Percentiles rank a stretch among this genome's conserved stretches.
Conservation (phyloP, 1,140 invertebrate species). For the Dinoponera quadriceps region DNA sequence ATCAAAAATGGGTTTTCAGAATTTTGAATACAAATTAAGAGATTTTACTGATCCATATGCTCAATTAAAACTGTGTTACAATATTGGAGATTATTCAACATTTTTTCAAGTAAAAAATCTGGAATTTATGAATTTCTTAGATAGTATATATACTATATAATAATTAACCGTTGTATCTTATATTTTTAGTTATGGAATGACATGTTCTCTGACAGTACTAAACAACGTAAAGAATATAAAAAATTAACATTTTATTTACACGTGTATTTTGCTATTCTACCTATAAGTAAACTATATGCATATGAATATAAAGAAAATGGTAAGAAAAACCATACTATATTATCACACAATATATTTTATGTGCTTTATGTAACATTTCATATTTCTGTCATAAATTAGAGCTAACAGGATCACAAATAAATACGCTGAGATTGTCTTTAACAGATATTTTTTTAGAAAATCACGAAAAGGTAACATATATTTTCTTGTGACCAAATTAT, state of each 20-base stretch:
- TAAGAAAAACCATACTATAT: constrained; percentile 31
- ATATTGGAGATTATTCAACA: constrained; percentile 67
- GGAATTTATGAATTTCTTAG: not conserved
- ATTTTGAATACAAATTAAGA: constrained; percentile 29
- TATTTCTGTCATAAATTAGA: constrained; percentile 37
- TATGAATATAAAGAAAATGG: constrained; percentile 48
- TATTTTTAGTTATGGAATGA: constrained; percentile 72
- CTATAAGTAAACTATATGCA: constrained; percentile 60
- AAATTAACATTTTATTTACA: constrained; percentile 74
- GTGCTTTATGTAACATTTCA: not conserved
- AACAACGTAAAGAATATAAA: constrained; percentile 69
- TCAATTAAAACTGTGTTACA: constrained; percentile 59
- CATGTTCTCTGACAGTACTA: constrained; percentile 61
- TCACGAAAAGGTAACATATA: constrained; percentile 54
- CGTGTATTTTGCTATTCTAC: constrained; percentile 74
- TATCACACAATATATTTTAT: constrained; percentile 16
- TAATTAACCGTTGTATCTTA: not conserved
- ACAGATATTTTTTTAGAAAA: constrained; percentile 11
- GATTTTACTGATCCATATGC: constrained; percentile 17
- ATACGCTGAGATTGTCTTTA: not conserved
- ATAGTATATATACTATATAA: not conserved
- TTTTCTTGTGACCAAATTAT: not conserved
- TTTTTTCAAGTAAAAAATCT: constrained; percentile 73
- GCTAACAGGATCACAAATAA: not conserved
- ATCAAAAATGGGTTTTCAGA: constrained; percentile 59